phyloP scores from a whole-genome alignment of 2,888 invertebrate genomes.

The Ametastegia equiseti region DNA sequence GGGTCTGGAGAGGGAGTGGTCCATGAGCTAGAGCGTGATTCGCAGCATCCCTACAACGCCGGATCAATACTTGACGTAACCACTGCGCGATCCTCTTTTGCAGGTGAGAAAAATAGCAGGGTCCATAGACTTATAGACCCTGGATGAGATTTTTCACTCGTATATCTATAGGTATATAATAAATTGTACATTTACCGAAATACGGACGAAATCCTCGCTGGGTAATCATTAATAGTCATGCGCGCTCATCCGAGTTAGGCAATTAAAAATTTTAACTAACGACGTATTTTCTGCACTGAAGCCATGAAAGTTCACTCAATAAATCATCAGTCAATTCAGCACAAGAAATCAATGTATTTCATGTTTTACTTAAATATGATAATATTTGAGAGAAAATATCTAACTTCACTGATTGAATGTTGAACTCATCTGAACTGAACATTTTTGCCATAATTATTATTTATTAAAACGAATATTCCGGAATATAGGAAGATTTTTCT shows the following conservation, averaged over 20 bases:
- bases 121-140: neutral
- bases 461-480: too few species aligned
- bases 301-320: neutral
- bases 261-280: slow-evolving; percentile 4
- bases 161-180: too few species aligned
- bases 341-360: neutral
- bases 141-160: neutral
- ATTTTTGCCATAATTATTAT: too few species aligned
- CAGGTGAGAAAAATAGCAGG: slow-evolving; percentile 11
- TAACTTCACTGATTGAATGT: too few species aligned
- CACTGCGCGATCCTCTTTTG: slow-evolving; percentile 36
- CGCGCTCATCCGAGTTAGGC: neutral
- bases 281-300: too few species aligned
- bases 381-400: too few species aligned
- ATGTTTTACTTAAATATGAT: too few species aligned
- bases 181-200: too few species aligned
- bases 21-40: slow-evolving; percentile 50
- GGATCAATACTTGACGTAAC: slow-evolving; percentile 64
- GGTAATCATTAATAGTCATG: neutral
- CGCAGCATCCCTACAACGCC: slow-evolving; percentile 61
- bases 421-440: too few species aligned
- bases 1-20: slow-evolving; percentile 40
- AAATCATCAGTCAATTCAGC: neutral
- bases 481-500: too few species aligned
- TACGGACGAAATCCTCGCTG: neutral